Conservation (phyloP, 2,113 vertebrate genomes). For the Xiphias gladius region DNA sequence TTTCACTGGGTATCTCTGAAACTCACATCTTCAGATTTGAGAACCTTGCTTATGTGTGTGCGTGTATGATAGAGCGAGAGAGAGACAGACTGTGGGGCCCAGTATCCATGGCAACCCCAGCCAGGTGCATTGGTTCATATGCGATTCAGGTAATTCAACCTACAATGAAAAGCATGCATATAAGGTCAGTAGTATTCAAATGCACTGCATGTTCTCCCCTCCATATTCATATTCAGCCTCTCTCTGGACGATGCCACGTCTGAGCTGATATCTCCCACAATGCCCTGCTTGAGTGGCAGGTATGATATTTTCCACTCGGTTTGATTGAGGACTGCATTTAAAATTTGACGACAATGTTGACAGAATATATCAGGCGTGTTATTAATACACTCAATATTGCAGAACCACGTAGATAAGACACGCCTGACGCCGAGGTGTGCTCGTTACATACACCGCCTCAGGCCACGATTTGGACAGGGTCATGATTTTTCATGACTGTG, state of each 20-base stretch:
- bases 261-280: constrained; percentile 54
- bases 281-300: constrained; percentile 67
- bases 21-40: constrained; percentile 59
- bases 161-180: constrained; percentile 64
- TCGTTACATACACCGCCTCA: constrained; percentile 8
- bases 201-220: constrained; percentile 19
- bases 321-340: constrained; percentile 66
- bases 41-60: constrained; percentile 14
- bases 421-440: constrained; percentile 11
- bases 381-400: constrained; percentile 53
- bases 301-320: constrained; percentile 64
- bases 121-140: constrained; percentile 76
- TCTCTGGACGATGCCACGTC: constrained; percentile 2
- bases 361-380: constrained; percentile 49
- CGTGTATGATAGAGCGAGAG: constrained; percentile 1
- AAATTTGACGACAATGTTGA: constrained; percentile 48
- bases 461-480: constrained; percentile 39
- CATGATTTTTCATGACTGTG: constrained; percentile 22
- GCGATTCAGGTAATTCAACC: constrained; percentile 74
- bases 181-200: constrained; percentile 77
- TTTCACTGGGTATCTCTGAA: constrained; percentile 59
- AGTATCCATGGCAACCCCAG: constrained; percentile 80
- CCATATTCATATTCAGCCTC: constrained; percentile 35
- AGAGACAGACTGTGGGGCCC: constrained; percentile 56
- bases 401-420: background rate